Conservation (phyloP, 2,888 invertebrate species). For the Ariolimax columbianus region DNA sequence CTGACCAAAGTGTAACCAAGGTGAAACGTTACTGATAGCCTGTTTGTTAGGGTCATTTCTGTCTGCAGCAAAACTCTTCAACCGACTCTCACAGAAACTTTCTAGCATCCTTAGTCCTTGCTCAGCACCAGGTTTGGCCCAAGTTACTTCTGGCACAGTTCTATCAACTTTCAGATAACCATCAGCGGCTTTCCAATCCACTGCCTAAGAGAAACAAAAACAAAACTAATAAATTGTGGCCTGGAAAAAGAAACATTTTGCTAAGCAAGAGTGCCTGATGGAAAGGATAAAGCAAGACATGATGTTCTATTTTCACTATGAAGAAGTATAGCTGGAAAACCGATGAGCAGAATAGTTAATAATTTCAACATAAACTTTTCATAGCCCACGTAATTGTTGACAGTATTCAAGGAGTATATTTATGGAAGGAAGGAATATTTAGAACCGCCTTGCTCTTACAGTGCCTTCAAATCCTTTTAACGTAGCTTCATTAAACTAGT, state of each 20-base stretch:
- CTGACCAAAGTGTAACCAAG: conserved; percentile 94
- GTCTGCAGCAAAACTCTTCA: conserved; percentile 84
- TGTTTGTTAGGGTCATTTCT: conserved; percentile 89
- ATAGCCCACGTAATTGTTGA: too few relatives aligned
- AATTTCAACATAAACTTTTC: too few relatives aligned
- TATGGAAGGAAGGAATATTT: too few relatives aligned
- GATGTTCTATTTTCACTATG: too few relatives aligned
- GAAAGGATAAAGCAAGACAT: too few relatives aligned
- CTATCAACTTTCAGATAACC: conserved; percentile 85
- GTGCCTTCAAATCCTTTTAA: too few relatives aligned
- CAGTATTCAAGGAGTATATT: too few relatives aligned
- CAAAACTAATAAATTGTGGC: neutral
- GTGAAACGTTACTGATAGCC: conserved; percentile 89
- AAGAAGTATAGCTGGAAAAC: too few relatives aligned
- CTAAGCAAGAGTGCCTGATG: neutral
- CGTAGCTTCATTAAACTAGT: too few relatives aligned
- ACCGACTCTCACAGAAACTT: conserved; percentile 85
- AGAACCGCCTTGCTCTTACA: too few relatives aligned
- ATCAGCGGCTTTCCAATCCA: conserved; percentile 86
- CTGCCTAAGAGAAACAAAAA: conserved; percentile 71
- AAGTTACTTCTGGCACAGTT: conserved; percentile 86
- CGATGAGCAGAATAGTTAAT: too few relatives aligned
- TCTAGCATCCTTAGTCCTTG: conserved; percentile 85
- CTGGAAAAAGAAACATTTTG: neutral
- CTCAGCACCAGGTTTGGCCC: conserved; percentile 88